Base-by-base conservation (phyloP, 2,888 invertebrate genomes). In the Athalia rosae region DNA sequence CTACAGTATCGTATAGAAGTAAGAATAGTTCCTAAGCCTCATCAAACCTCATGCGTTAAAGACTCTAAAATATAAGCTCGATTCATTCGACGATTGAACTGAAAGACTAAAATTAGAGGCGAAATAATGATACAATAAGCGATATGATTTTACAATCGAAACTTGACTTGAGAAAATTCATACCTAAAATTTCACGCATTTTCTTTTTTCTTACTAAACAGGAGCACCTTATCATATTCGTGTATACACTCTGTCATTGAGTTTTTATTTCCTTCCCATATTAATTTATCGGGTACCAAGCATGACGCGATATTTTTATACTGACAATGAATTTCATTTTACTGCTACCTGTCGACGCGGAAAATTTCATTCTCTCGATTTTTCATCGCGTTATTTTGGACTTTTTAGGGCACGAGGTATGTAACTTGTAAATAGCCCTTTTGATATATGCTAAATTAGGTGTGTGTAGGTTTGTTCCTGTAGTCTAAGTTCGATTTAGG, bases 1-100 rank as follows among this genome's bases (percentile, higher is more conserved):
- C 61, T 47, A 74, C 74, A 74, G 74, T 74, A 74, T 74, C 74
- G 74, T 48, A 62, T 74, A 74, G 61, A 28, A 74, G 74, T 74
- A 74, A 74, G 87, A 79, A 87, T 88, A 87, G 88, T 87, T 87
- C 87, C 86, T 88, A 88, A 83, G 81, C 79, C 82, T 82, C 81
- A 80, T 81, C 45, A 50, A 62, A 43, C 47, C 9, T 50, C 77
- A 62, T 62, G 69, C 63, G 43, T 69, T 50, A 13, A 45, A 77
- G 62, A 73, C 41, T 77, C 71, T 77, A 41, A 71, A 71, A 58
- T 59, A 59, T 45, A 11, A 50, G 28, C 28, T 28, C 28, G 28
- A 28, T 28, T 28, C 28, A 28, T 28, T 28, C 28, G 28, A 28
- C 28, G 28, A 28, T 28, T 28, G 28, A 28, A 28, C 28, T 28